Evolutionary conservation across 1,140 invertebrate species (phyloP).

Genomic region (Plodia interpunctella): DNA sequence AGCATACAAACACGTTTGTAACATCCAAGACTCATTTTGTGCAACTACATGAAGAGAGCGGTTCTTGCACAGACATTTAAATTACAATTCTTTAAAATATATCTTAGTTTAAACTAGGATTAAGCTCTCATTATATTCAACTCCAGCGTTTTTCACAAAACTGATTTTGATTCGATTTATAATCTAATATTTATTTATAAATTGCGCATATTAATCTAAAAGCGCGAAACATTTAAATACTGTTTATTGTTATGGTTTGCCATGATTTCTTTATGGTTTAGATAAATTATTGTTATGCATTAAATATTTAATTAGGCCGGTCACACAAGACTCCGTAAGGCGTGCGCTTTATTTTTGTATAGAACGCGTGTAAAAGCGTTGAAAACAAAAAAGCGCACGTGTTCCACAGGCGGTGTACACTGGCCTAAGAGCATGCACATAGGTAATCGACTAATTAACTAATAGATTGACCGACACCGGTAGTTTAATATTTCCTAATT

Average conservation of each 20-base stretch:
- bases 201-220: not conserved
- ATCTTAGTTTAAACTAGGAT: not conserved
- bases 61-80: not conserved
- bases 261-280: conserved; percentile 13
- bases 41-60: not conserved
- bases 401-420: too few relatives aligned
- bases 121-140: not conserved
- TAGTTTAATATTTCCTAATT: too few relatives aligned
- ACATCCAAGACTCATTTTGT: not conserved
- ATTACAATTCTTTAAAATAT: not conserved
- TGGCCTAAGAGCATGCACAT: too few relatives aligned
- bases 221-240: not conserved
- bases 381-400: too few relatives aligned
- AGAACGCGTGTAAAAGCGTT: too few relatives aligned
- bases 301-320: conserved; percentile 15
- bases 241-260: not conserved
- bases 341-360: too few relatives aligned
- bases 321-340: too few relatives aligned
- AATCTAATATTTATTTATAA: conserved; percentile 17
- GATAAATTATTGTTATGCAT: conserved; percentile 14
- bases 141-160: not conserved
- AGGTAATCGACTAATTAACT: too few relatives aligned
- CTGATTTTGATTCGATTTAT: not conserved
- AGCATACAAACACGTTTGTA: not conserved
- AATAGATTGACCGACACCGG: too few relatives aligned